Evolutionary conservation across 2,797 vertebrate species (phyloP), one percentile per base, ranked within the genome.

Genomic region (Selene dorsalis): DNA sequence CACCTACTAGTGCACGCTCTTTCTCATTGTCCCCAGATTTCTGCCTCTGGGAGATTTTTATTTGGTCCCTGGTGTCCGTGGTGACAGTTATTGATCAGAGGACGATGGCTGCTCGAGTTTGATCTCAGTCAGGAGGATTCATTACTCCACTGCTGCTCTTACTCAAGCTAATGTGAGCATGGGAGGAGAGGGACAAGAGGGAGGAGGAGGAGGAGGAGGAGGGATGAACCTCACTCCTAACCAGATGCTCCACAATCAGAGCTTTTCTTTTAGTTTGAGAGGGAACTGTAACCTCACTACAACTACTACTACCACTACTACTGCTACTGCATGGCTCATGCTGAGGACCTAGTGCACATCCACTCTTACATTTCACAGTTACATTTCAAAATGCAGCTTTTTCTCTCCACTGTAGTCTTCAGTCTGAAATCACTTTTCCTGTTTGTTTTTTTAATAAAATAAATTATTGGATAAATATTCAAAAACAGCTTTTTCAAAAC

Each of bases 51-150:
- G 71, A 69, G 35, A 35, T 3, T 28, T n/a, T 41, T 18, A 69
- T 41, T 63, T 24, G 71, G 69, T 73, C 69, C 55, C 69, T 10
- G 50, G 72, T 41, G 69, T 71, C 55, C 11, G 6, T 47, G 67
- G 56, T 57, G 78, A 75, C 68, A 6, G 50, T 41, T 84, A 84
- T 89, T 56, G 83, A 86, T 89, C 73, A 53, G 77, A 63, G n/a
- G 50, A 57, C 1, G 16, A 69, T 62, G 62, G 76, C 64, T 26
- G 61, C 64, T 77, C 57, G 41, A 18, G 67, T 53, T 80, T 76
- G 78, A 71, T 77, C 52, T 69, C 65, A 56, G 70, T 79, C 69
- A 72, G 68, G 52, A 77, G 38, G 53, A 57, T 32, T 78, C 77
- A 69, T 78, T 74, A 72, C 65, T 75, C 75, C 58, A 16, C 73